These are phyloP conservation scores for Leucozona laternaria DNA, from an alignment of 2,888 invertebrate species.

Conservation along the genomic window DNA sequence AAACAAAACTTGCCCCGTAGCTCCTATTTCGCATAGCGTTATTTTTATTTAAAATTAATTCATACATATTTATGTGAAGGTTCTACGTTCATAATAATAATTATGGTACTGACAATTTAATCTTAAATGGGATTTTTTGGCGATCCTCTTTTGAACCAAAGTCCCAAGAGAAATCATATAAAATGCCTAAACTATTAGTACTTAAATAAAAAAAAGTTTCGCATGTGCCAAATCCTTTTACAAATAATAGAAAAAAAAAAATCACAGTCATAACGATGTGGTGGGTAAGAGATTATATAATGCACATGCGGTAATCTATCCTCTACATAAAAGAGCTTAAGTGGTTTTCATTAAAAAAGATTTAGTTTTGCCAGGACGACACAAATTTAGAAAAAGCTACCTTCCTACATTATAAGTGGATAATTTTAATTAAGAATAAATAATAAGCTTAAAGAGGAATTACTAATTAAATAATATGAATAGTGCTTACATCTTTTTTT, in stretches of 20 bases:
- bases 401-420: not conserved
- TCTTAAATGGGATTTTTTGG: not conserved
- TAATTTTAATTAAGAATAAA: conserved; percentile 4
- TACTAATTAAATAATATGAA: not conserved
- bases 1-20: too few species aligned
- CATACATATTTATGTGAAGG: too few species aligned
- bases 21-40: too few species aligned
- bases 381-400: not conserved
- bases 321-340: not conserved
- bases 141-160: not conserved
- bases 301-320: not conserved
- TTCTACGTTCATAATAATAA: too few species aligned
- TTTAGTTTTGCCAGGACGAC: not conserved
- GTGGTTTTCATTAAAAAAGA: conserved; percentile 2
- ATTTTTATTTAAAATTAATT: too few species aligned
- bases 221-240: not conserved
- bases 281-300: not conserved
- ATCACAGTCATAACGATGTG: not conserved
- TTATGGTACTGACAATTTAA: too few species aligned
- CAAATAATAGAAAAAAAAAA: not conserved
- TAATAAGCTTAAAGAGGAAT: not conserved
- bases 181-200: not conserved
- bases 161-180: not conserved
- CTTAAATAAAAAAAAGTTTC: not conserved
- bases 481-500: not conserved